Evolutionary conservation across 2,113 vertebrate species (phyloP).

Genomic region (Neotoma lepida): DNA sequence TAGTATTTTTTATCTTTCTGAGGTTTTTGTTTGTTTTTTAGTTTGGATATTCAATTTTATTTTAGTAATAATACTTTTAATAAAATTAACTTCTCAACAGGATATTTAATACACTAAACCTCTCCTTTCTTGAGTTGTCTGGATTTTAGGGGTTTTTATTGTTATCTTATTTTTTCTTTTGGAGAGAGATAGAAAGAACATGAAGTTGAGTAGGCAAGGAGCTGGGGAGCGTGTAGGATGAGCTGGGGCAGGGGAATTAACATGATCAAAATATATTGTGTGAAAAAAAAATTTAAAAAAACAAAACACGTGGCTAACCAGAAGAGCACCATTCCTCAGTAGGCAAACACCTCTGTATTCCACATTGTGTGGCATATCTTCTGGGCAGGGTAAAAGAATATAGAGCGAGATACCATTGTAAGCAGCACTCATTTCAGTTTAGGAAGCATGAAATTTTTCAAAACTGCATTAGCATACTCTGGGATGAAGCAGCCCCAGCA

Average conservation of each 20-base stretch:
- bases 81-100: background rate
- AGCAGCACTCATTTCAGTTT: background rate
- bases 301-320: background rate
- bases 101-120: background rate
- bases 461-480: background rate
- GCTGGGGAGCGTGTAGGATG: background rate
- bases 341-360: background rate
- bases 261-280: background rate
- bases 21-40: background rate
- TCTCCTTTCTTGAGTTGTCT: background rate
- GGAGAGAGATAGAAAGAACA: background rate
- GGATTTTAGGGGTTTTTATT: background rate
- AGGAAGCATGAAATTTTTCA: background rate
- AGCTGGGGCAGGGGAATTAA: background rate
- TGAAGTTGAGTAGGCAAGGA: background rate
- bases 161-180: background rate
- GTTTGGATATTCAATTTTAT: background rate
- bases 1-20: background rate
- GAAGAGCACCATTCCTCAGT: background rate
- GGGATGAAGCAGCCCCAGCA: background rate
- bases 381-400: background rate
- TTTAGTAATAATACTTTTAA: background rate
- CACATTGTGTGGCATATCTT: background rate
- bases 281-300: background rate
- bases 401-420: background rate